Evolutionary conservation across 2,113 vertebrate genomes (phyloP), one percentile per base, ranked within the genome.

Genomic region (Brachyistius frenatus): DNA sequence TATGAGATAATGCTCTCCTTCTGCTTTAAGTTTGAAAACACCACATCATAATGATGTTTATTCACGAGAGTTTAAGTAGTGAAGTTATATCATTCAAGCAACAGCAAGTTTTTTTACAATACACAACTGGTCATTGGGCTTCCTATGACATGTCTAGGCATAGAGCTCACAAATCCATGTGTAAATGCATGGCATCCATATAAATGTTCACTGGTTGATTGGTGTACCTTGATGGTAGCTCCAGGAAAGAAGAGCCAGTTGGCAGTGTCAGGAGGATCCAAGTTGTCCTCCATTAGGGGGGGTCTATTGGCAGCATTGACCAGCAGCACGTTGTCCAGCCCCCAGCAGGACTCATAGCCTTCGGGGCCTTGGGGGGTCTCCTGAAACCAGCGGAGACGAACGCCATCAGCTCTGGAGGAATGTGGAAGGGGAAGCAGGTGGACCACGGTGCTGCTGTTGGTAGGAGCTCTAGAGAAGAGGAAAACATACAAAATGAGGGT

Each of bases 171-270:
- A 74, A 76, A 68, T 53, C 11, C 36, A 66, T 47, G 37, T 35
- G 30, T 64, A 47, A 47, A 64, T 63, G 13, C 1, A 52, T 23
- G 5, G 8, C 46, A 36, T 55, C 16, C 16, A 66, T 46, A 13
- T 15, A 6, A 61, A 37, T 66, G 15, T 31, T 4, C 0, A 30
- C 1, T 13, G n/a, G 4, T 58, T 78, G 36, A 47, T 47, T 5
- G 0, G 7, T 37, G 39, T 86, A 99, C 98, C 97, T 99, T 99
- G 62, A 99, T 91, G 2, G 96, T 99, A 67, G 98, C 98, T 81
- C 98, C 98, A 36, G 98, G 98, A 85, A 99, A 99, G 91, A 99
- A 99, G 72, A 99, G 96, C 98, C 98, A 99, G 93, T 99, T 99
- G 85, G 96, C 96, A 0, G 98, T 99, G 93, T 99, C 96, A 55